Evolutionary conservation across 2,797 vertebrate species (phyloP).

Genomic region (Enoplosus armatus): DNA sequence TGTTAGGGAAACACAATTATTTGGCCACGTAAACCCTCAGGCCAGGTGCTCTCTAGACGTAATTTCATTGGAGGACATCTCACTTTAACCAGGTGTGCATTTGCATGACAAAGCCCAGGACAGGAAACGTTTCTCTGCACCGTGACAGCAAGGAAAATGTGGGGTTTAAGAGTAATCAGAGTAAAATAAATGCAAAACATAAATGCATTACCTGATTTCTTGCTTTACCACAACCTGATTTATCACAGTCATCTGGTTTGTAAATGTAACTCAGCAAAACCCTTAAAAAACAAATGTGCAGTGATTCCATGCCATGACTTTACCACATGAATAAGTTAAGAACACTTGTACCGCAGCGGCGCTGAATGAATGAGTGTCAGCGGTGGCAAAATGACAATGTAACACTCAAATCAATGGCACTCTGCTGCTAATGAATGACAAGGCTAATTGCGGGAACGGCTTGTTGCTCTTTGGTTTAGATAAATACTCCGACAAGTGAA

Average conservation of each 20-base stretch:
- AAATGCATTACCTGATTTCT: constrained; percentile 14
- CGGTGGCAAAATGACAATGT: constrained; percentile 90
- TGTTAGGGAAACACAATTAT: neutral
- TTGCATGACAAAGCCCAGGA: constrained; percentile 3
- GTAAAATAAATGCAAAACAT: neutral
- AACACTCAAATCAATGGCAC: constrained; percentile 89
- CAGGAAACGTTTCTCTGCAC: neutral
- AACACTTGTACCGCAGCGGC: constrained; percentile 36
- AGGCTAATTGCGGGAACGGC: constrained; percentile 90
- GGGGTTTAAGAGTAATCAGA: neutral
- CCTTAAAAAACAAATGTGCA: constrained; percentile 1
- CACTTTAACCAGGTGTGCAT: neutral
- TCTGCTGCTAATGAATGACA: constrained; percentile 85
- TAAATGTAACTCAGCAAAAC: constrained; percentile 20
- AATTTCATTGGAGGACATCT: neutral
- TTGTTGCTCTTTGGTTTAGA: constrained; percentile 93
- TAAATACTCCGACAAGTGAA: constrained; percentile 96
- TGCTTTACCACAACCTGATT: neutral
- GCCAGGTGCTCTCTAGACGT: neutral
- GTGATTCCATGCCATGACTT: constrained; percentile 25
- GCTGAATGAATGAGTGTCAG: constrained; percentile 67
- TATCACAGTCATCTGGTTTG: neutral
- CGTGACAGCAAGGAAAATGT: neutral
- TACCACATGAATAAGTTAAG: constrained; percentile 34
- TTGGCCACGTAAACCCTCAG: neutral